phyloP scores from a whole-genome alignment of 2,797 vertebrate genomes.

The Leucoraja ocellata region DNA sequence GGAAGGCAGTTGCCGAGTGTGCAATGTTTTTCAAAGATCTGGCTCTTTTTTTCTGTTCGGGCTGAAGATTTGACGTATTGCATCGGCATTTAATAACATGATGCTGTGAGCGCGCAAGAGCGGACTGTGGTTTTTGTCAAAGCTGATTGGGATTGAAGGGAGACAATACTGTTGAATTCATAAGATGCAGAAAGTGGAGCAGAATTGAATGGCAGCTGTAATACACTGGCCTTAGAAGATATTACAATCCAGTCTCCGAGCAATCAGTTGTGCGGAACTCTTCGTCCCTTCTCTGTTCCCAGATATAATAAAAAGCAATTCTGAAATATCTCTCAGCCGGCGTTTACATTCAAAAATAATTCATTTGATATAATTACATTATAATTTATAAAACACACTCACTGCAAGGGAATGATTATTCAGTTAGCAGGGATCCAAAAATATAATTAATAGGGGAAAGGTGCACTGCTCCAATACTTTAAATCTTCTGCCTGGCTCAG shows the following conservation, averaged over 20 bases:
- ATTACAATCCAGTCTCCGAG: neutral
- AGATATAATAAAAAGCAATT: conserved; percentile 23
- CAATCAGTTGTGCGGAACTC: neutral
- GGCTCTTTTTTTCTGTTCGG: neutral
- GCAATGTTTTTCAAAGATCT: neutral
- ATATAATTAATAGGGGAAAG: conserved; percentile 32
- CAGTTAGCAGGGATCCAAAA: conserved; percentile 26
- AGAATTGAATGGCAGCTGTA: conserved; percentile 2
- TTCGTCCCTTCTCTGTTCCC: neutral
- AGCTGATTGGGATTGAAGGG: neutral
- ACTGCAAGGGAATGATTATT: conserved; percentile 15
- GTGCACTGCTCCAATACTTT: neutral
- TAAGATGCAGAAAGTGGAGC: neutral
- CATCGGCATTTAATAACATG: neutral
- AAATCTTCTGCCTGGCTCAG: conserved; percentile 24
- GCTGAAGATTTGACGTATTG: neutral
- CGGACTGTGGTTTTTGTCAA: neutral
- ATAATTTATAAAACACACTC: conserved; percentile 22
- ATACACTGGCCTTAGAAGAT: neutral
- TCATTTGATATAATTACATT: conserved; percentile 31
- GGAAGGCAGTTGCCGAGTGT: neutral
- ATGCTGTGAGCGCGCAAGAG: neutral
- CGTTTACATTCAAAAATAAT: conserved; percentile 15
- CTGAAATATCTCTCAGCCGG: conserved; percentile 34
- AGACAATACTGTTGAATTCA: neutral